Evolutionary conservation across 2,797 vertebrate genomes (phyloP).

Genomic region (Melanotaenia pygmaea): DNA sequence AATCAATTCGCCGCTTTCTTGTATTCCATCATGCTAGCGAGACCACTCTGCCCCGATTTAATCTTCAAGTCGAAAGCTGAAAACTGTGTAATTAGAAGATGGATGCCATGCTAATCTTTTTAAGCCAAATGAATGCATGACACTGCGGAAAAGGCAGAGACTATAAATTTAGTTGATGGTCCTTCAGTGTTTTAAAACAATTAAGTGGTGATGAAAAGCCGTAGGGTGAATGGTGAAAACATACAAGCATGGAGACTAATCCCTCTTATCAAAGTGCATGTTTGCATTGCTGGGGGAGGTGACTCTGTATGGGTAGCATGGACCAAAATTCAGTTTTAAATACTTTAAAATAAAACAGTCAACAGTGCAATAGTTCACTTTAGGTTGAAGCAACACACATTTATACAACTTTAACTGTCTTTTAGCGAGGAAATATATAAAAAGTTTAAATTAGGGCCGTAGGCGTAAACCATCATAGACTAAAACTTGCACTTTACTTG

Average conservation of each 20-base stretch:
- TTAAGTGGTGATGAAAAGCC: constrained; percentile 27
- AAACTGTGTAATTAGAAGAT: constrained; percentile 73
- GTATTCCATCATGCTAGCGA: constrained; percentile 23
- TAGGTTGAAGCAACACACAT: no score
- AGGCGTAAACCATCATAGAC: not conserved
- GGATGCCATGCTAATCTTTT: constrained; percentile 70
- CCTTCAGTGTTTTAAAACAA: constrained; percentile 62
- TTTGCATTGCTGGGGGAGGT: not conserved
- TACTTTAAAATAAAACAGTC: not conserved
- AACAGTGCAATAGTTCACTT: not conserved
- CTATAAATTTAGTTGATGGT: constrained; percentile 50
- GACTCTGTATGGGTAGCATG: not conserved
- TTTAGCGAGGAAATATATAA: not conserved
- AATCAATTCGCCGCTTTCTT: constrained; percentile 7
- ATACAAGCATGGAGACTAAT: constrained; percentile 7
- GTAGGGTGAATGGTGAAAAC: constrained; percentile 2
- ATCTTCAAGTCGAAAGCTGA: constrained; percentile 48
- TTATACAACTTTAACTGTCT: no score
- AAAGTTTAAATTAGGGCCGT: not conserved
- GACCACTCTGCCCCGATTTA: constrained; percentile 27
- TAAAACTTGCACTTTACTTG: not conserved
- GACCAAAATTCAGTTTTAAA: constrained; percentile 2
- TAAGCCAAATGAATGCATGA: constrained; percentile 63
- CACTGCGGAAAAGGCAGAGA: constrained; percentile 36
- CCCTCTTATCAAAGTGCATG: constrained; percentile 9